Percentiles rank a stretch among this genome's conserved stretches.
Conservation (phyloP, 2,113 vertebrate genomes). For the Chaetodon trifascialis region DNA sequence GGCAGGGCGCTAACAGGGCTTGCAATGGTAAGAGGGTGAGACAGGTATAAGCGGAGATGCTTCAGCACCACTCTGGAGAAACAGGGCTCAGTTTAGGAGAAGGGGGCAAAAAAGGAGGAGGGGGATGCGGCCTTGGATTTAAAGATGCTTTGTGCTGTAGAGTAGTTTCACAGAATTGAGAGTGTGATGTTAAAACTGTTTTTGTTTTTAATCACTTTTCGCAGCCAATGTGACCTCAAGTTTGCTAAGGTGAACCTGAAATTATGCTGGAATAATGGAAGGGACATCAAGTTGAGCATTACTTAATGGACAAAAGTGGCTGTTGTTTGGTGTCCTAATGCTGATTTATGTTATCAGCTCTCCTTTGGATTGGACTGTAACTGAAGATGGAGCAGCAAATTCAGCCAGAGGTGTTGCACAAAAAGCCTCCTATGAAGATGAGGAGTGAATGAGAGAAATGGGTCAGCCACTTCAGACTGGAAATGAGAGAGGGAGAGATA, state of each 20-base stretch:
- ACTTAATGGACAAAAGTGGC: no score
- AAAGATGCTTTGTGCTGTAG: neutral
- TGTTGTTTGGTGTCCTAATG: no score
- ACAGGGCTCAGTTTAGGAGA: conserved; percentile 6
- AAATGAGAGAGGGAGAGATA: conserved; percentile 54
- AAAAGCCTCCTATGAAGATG: conserved; percentile 1
- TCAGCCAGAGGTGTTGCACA: neutral
- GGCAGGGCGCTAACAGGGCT: conserved; percentile 62
- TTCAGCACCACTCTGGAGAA: conserved; percentile 70
- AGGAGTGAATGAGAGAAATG: conserved; percentile 64
- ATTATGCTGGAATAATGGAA: no score
- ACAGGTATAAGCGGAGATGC: conserved; percentile 64
- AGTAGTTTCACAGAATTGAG: neutral
- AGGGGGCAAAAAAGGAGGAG: conserved; percentile 5
- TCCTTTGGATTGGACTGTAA: neutral
- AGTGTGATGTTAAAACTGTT: neutral
- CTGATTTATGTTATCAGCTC: no score
- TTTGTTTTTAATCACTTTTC: neutral
- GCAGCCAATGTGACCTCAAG: no score
- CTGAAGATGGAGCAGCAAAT: conserved; percentile 1
- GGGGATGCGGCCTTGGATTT: neutral
- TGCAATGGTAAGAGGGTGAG: conserved; percentile 54
- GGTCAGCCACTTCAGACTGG: conserved; percentile 75
- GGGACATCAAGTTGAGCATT: no score
- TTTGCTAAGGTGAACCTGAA: no score